These are phyloP conservation scores for Nyctereutes procyonoides DNA, from an alignment of 2,113 vertebrate genomes.

Conservation along the genomic window DNA sequence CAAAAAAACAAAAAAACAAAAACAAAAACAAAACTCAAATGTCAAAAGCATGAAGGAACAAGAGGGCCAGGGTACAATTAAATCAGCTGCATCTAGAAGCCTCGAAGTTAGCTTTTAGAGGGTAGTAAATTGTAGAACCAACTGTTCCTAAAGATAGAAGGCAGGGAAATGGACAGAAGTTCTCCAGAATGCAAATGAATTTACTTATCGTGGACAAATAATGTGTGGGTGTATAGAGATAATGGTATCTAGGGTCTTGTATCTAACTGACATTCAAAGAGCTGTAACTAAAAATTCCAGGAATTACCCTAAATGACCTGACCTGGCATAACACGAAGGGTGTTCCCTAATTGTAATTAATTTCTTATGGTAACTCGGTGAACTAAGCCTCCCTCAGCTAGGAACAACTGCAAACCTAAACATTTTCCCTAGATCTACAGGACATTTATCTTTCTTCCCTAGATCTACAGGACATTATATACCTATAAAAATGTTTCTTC, in stretches of 20 bases:
- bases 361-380: slow-evolving; percentile 41
- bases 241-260: not conserved
- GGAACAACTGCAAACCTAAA: slow-evolving; percentile 41
- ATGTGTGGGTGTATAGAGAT: not conserved
- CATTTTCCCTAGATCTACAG: slow-evolving; percentile 42
- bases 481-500: slow-evolving; percentile 57
- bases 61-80: not conserved
- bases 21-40: not conserved
- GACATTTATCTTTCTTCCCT: not conserved
- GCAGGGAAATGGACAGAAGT: not conserved
- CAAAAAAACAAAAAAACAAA: too few relatives aligned
- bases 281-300: not conserved
- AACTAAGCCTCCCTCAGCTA: slow-evolving; percentile 15
- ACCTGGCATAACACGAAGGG: not conserved
- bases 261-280: not conserved
- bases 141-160: not conserved
- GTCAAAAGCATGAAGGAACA: not conserved
- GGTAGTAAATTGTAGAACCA: not conserved
- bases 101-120: not conserved
- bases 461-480: slow-evolving; percentile 68
- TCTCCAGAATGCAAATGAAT: not conserved
- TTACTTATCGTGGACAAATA: not conserved
- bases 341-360: not conserved
- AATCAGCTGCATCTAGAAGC: not conserved
- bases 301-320: not conserved